Evolutionary conservation across 1,140 invertebrate genomes (phyloP), one percentile per base, ranked within the genome.

Genomic region (Temnothorax curvispinosus): DNA sequence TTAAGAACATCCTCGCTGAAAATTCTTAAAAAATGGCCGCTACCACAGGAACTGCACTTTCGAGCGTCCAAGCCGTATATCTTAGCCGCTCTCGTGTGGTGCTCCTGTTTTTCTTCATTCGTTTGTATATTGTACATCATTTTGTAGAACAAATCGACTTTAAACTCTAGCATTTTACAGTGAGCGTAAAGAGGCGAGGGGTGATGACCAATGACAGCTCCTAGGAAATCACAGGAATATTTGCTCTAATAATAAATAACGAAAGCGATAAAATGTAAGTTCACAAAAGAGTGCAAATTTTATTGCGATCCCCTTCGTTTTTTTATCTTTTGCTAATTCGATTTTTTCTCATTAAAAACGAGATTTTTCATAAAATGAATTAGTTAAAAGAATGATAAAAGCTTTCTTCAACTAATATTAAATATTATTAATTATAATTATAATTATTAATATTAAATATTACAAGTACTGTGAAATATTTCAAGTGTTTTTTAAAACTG

Each of bases 101-200:
- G 94, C 21, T 96, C 94, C 2, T 65, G 77, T 13, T 62, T 96
- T 88, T 96, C 95, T 65, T 89, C 92, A 41, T 95, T 92, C 0
- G 95, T 94, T n/a, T 96, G 87, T 18, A 96, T 56, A 13, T 96
- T 94, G 80, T 96, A 96, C 3, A 96, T 94, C 0, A 94, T 94
- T 3, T 94, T 94, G 32, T 94, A 89, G 87, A 96, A 96, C 0
- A 93, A 75, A 0, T 92, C 54, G 21, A 94, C 93, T 15, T 94
- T 93, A 80, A 96, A 96, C 54, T 95, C 94, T 89, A 96, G 92
- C 38, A 96, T 95, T 11, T 95, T 96, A 80, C 96, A 96, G 41
- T 95, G 95, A 2, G 96, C 95, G 76, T 77, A 62, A 75, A 27
- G 11, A 56, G 54, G n/a, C 6, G 7, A 6, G 0, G 6, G 6